Conservation (phyloP, 2,113 vertebrate genomes). For the Tachysurus vachellii region DNA sequence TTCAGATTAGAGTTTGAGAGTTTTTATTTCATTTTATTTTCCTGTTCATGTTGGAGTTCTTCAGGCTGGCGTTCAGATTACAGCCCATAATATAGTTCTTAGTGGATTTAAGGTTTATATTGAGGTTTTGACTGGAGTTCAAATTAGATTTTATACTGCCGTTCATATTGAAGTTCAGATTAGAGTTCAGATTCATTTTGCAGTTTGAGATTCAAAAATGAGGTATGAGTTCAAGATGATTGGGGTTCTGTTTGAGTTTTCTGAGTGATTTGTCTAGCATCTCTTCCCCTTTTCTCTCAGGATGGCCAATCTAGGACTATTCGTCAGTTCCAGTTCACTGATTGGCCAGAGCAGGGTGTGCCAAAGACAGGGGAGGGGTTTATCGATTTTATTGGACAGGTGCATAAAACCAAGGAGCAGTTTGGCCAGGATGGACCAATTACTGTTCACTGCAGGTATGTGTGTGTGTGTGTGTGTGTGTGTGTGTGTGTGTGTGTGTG, state of each 20-base stretch:
- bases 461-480: constrained; percentile 9
- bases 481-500: constrained; percentile 13
- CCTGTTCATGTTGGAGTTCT: background rate
- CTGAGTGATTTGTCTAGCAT: background rate
- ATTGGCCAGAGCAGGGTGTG: constrained; percentile 97
- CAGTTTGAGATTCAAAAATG: background rate
- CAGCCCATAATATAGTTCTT: background rate
- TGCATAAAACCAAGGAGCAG: constrained; percentile 99
- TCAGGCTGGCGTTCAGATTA: background rate
- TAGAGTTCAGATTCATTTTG: background rate
- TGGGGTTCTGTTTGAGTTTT: background rate
- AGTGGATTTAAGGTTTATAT: background rate
- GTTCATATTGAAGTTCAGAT: background rate
- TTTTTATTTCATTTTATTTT: background rate
- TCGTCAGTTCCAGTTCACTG: constrained; percentile 97
- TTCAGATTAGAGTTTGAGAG: background rate
- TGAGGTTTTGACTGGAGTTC: background rate
- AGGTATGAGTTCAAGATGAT: background rate
- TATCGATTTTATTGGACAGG: constrained; percentile 97
- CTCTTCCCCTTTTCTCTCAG: constrained; percentile 62
- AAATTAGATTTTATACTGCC: background rate
- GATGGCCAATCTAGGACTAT: constrained; percentile 97
- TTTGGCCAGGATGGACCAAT: constrained; percentile 97
- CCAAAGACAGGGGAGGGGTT: constrained; percentile 96
- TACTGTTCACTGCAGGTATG: constrained; percentile 95